A percentile compares a stretch with the other conserved stretches of the same genome.
Conservation (phyloP, 2,113 vertebrate genomes). For the Ameiurus melas region DNA sequence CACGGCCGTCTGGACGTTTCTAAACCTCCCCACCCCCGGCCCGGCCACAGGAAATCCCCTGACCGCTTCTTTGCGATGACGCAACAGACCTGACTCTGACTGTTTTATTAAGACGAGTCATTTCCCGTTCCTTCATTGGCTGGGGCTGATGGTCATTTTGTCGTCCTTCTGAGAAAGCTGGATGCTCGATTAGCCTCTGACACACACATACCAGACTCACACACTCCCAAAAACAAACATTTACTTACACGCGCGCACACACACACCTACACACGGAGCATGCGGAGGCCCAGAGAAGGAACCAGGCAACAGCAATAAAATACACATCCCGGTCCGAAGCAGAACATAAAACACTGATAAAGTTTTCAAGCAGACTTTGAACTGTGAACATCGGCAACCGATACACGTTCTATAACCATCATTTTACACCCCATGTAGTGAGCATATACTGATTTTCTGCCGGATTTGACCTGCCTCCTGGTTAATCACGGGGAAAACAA, state of each 20-base stretch:
- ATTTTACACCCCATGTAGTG: neutral
- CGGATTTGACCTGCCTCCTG: neutral
- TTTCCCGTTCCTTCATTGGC: constrained; percentile 28
- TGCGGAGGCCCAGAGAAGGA: neutral
- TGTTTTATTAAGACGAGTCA: constrained; percentile 32
- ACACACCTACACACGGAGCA: neutral
- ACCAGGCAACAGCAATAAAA: neutral
- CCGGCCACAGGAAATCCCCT: neutral
- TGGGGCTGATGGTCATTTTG: neutral
- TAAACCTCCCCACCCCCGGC: neutral
- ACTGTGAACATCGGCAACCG: neutral
- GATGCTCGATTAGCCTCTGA: neutral
- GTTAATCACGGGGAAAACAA: no score
- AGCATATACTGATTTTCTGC: neutral
- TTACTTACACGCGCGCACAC: neutral
- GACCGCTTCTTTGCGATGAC: neutral
- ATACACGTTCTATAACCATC: neutral
- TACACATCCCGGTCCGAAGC: neutral
- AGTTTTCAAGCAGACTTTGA: neutral
- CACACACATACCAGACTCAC: neutral
- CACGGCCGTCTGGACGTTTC: constrained; percentile 2
- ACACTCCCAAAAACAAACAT: neutral
- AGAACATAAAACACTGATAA: neutral
- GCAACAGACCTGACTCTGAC: neutral
- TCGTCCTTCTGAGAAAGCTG: neutral